phyloP scores from a whole-genome alignment of 2,888 invertebrate species.

The Dasypolia templi region DNA sequence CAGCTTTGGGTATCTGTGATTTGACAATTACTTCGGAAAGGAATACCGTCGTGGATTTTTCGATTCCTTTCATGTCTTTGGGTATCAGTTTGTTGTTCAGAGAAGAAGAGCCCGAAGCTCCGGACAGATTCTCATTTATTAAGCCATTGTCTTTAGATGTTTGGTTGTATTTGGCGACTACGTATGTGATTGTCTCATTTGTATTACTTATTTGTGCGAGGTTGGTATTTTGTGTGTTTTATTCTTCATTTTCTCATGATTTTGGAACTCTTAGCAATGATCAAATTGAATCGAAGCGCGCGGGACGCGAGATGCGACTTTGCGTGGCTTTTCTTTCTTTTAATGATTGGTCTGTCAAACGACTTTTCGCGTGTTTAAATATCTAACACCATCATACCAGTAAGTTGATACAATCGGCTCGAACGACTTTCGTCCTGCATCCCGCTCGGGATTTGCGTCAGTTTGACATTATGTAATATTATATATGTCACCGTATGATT shows the following conservation, averaged over 20 bases:
- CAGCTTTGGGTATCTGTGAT: conserved; percentile 98
- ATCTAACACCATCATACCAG: too few relatives aligned
- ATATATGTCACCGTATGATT: too few relatives aligned
- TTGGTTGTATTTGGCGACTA: conserved; percentile 96
- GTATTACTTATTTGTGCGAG: conserved; percentile 95
- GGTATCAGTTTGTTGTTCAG: conserved; percentile 97
- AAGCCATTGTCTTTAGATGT: conserved; percentile 95
- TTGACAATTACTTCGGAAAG: conserved; percentile 98
- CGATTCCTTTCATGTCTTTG: conserved; percentile 98
- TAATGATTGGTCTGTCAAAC: neutral
- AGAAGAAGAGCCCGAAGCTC: conserved; percentile 93
- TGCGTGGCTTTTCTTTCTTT: neutral
- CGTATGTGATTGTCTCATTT: conserved; percentile 95
- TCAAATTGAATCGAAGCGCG: neutral
- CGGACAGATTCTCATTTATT: conserved; percentile 96
- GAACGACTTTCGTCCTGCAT: neutral
- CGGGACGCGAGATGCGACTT: too few relatives aligned
- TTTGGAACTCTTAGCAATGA: neutral
- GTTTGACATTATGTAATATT: too few relatives aligned
- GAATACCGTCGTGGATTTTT: conserved; percentile 96
- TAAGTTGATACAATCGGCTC: too few relatives aligned
- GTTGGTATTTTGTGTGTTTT: conserved; percentile 79
- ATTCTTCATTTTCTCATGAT: neutral
- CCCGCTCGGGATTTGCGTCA: neutral
- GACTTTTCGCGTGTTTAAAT: neutral